Percentiles rank a stretch among this genome's conserved stretches.
These are phyloP conservation scores for Gastrophryne carolinensis DNA, from an alignment of 2,797 vertebrate genomes.

Conservation along the genomic window DNA sequence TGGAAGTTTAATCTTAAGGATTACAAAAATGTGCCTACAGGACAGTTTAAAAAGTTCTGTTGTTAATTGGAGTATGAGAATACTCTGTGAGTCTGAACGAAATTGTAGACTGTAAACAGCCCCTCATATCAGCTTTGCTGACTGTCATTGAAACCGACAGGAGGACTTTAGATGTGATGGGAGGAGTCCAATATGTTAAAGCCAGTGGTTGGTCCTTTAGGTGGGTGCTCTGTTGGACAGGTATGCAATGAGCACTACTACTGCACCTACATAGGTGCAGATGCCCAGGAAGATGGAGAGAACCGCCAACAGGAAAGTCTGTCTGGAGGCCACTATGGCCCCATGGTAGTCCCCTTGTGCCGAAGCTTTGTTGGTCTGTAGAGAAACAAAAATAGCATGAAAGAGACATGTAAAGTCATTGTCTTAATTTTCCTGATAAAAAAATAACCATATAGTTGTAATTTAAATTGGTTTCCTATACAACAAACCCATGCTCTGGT, in stretches of 20 bases:
- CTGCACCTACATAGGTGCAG: slow-evolving; percentile 80
- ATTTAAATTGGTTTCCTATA: too few relatives aligned
- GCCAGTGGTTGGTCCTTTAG: slow-evolving; percentile 59
- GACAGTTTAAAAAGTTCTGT: neutral
- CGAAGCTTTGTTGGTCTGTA: slow-evolving; percentile 85
- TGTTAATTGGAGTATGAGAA: neutral
- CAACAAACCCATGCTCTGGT: too few relatives aligned
- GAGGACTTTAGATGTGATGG: neutral
- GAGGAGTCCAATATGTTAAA: neutral
- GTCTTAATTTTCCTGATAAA: too few relatives aligned
- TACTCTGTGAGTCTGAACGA: neutral
- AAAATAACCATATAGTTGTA: too few relatives aligned
- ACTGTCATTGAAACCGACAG: neutral
- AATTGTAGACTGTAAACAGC: neutral
- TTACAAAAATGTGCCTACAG: neutral
- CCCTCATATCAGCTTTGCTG: neutral
- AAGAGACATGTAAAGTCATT: neutral
- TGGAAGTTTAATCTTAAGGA: neutral
- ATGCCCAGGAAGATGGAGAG: slow-evolving; percentile 84
- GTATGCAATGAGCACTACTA: slow-evolving; percentile 81
- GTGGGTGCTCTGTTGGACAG: slow-evolving; percentile 79
- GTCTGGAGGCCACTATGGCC: slow-evolving; percentile 78
- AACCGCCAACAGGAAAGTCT: slow-evolving; percentile 82
- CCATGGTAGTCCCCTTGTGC: slow-evolving; percentile 82
- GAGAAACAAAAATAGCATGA: slow-evolving; percentile 20